phyloP scores from a whole-genome alignment of 2,113 vertebrate genomes.

The Trochalopteron elliotii region DNA sequence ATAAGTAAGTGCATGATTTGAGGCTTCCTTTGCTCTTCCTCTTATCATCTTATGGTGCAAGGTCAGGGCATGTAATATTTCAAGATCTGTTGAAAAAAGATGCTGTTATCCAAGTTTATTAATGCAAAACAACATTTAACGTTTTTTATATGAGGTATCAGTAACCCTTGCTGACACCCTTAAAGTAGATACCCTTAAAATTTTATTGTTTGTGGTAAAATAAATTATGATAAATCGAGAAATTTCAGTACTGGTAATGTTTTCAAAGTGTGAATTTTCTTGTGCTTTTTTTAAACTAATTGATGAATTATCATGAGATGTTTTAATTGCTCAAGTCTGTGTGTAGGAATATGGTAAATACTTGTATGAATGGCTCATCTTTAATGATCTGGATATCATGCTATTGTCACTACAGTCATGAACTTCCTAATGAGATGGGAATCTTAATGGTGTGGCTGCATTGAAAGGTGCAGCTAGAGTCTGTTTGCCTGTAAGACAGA shows the following conservation, averaged over 20 bases:
- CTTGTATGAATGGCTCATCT: neutral
- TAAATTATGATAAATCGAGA: neutral
- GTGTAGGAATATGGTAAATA: neutral
- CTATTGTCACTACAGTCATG: neutral
- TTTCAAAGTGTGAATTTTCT: neutral
- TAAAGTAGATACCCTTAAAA: neutral
- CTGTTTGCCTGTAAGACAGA: neutral
- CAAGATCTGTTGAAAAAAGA: neutral
- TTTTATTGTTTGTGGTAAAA: neutral
- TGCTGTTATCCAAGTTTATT: neutral
- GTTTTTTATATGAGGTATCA: neutral
- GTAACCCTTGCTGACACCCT: neutral
- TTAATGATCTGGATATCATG: neutral
- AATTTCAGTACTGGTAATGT: neutral
- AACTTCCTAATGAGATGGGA: neutral
- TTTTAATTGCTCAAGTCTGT: neutral
- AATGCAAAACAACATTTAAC: neutral
- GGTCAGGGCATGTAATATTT: neutral
- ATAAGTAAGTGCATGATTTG: constrained; percentile 86
- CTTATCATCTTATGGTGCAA: neutral
- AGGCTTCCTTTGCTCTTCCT: neutral
- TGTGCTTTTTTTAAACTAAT: neutral
- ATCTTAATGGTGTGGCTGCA: neutral
- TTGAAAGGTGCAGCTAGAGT: neutral
- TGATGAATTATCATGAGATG: neutral